Percentiles rank a stretch among this genome's conserved stretches.
Conservation (phyloP, 2,888 invertebrate genomes). For the Hemaris fuciformis region DNA sequence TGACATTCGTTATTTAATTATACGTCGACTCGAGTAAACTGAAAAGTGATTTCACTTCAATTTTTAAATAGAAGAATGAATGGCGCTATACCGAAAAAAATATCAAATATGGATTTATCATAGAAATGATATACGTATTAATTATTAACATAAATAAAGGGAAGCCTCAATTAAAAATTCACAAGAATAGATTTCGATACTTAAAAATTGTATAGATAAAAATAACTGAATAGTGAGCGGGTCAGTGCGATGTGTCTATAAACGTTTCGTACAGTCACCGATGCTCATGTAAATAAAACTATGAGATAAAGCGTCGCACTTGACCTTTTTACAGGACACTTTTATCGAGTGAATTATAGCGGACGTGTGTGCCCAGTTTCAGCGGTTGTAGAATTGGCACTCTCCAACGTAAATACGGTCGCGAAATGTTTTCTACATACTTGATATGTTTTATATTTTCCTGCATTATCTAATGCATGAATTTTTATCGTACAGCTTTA, state of each 20-base stretch:
- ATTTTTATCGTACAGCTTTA: background rate
- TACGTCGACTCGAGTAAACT: background rate
- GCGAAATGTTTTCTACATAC: background rate
- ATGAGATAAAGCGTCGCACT: conserved; percentile 53
- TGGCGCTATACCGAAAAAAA: background rate
- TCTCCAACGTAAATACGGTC: conserved; percentile 32
- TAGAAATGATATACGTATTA: too few species aligned
- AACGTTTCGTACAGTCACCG: conserved; percentile 37
- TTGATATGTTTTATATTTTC: background rate
- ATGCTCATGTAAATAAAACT: conserved; percentile 45
- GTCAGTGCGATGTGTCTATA: conserved; percentile 50
- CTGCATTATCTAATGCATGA: background rate
- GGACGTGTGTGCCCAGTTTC: conserved; percentile 24
- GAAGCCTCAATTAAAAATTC: too few species aligned
- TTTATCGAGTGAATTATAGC: conserved; percentile 52
- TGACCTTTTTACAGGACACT: conserved; percentile 63
- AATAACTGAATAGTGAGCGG: conserved; percentile 37
- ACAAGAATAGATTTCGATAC: too few species aligned
- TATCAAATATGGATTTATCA: too few species aligned
- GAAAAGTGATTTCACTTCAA: background rate
- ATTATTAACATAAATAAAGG: too few species aligned
- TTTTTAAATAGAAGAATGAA: background rate
- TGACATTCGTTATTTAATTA: conserved; percentile 27
- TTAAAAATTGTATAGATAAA: conserved; percentile 19
- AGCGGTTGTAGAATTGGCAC: conserved; percentile 39